Base-by-base conservation (phyloP, 2,888 invertebrate species). In the Tuberolachnus salignus region DNA sequence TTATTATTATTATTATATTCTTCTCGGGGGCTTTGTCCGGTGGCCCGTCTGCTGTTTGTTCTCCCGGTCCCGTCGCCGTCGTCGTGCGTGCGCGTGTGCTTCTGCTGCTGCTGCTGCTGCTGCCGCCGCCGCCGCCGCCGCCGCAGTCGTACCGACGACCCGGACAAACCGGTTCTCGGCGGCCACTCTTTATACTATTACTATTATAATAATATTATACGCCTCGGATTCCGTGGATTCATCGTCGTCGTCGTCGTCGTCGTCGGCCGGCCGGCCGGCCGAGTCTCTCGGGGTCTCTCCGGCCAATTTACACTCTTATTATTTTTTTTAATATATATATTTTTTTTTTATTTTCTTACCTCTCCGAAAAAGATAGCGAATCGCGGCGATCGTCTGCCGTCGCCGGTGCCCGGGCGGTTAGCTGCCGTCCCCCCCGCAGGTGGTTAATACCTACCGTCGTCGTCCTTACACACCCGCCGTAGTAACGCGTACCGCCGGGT, bases 1-100 rank as follows among this genome's bases (percentile, higher is more conserved):
- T 53, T 55, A 53, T 53, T 53, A 53, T 59, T 44, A 63, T 51
- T 66, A 46, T 71, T 71, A 21, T 67, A 67, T 70, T 71, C 57
- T 71, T 49, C 57, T 69, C 59, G 66, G 49, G 67, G 78, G 78
- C 78, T 78, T 78, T 78, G 78, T 78, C 78, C 78, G 78, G 78
- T 78, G 78, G 78, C 67, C 78, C 66, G 57, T 78, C 67, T 16
- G 23, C 44, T 49, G 66, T 75, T 46, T 78, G 55, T 78, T 67
- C 59, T 78, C 78, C 67, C 72, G 14, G 0, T 13, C 13, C n/a
- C 3, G 55, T 26, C 23, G 73, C 34, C 16, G 34, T 34, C 34
- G 49, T 44, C 67, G 55, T 23, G 23, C 26, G 42, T 6, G 34
- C 13, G 34, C 46, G 8, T 66, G 21, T 74, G 66, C 46, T 66